Base-by-base conservation (phyloP, 2,888 invertebrate genomes). In the Lepetodrilus schrolli region DNA sequence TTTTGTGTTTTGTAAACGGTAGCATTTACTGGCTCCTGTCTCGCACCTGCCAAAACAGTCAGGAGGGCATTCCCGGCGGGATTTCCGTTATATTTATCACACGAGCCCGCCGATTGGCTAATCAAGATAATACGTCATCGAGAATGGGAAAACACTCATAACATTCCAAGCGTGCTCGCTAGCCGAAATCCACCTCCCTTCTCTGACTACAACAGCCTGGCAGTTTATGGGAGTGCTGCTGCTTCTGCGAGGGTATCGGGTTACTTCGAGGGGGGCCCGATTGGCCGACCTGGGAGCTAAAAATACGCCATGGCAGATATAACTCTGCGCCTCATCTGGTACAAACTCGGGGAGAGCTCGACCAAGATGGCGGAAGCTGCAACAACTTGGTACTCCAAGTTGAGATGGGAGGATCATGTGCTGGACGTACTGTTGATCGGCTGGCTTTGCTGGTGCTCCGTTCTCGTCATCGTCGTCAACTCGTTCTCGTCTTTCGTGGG, bases 261-360 rank as follows among this genome's bases (percentile, higher is more conserved):
- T 85, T 84, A 82, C 84, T 74, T 79, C 80, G 73, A 80, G 77
- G 78, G 74, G 78, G 74, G 66, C 81, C 76, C 77, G 82, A 86
- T 86, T 86, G 87, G 87, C 78, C 82, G 73, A 78, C 72, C 50
- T 47, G 8, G 47, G n/a, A n/a, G 43, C 68, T 21, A 47, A 68
- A 38, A 47, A 68, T 68, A 43, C 47, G 13, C 43, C 74, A 90
- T 90, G 89, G 90, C 88, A 78, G 89, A 90, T 87, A 86, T 90
- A 81, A 90, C 89, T 72, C 78, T 84, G 71, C 81, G 82, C 80
- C 84, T 90, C 82, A 83, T 89, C 81, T 89, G 90, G 88, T 90
- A 89, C 83, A 81, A 84, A 79, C 84, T 90, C 34, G 85, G 86
- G 76, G 90, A 90, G 86, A 86, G 82, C 74, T 84, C 83, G 75